Evolutionary conservation across 2,888 invertebrate genomes (phyloP).

Genomic region (Hydraecia micacea): DNA sequence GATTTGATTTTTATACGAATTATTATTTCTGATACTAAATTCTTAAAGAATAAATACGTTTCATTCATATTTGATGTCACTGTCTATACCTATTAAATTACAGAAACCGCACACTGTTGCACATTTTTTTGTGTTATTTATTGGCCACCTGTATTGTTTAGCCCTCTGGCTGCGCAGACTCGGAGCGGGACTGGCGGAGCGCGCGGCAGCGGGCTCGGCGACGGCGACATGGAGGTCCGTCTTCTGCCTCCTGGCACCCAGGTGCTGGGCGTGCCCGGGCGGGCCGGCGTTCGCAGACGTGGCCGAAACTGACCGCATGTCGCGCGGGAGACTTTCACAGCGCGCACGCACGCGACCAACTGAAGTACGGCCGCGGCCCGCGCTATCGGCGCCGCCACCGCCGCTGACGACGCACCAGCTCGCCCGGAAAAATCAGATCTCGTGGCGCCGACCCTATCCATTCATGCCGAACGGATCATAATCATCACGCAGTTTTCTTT

Average conservation of each 20-base stretch:
- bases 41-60: constrained; percentile 38
- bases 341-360: constrained; percentile 88
- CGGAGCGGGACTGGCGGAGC: constrained; percentile 86
- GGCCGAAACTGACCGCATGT: constrained; percentile 83
- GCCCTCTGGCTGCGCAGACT: constrained; percentile 90
- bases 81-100: constrained; percentile 51
- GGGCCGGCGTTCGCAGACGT: constrained; percentile 69
- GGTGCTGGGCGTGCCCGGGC: constrained; percentile 67
- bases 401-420: constrained; percentile 79
- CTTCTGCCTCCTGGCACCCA: constrained; percentile 91
- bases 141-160: constrained; percentile 87
- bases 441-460: constrained; percentile 87
- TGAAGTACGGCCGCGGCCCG: constrained; percentile 81
- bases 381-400: constrained; percentile 80
- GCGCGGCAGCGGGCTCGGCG: constrained; percentile 81
- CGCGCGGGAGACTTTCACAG: constrained; percentile 86
- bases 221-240: constrained; percentile 88
- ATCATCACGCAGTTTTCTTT: constrained; percentile 83
- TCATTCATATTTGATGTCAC: constrained; percentile 64
- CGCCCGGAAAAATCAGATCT: constrained; percentile 87
- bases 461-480: constrained; percentile 87
- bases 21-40: constrained; percentile 37
- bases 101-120: constrained; percentile 61
- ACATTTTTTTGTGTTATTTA: constrained; percentile 61
- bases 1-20: constrained; percentile 59